A percentile compares a stretch with the other conserved stretches of the same genome.
Conservation (phyloP, 1,140 invertebrate genomes). For the Vanessa tameamea region DNA sequence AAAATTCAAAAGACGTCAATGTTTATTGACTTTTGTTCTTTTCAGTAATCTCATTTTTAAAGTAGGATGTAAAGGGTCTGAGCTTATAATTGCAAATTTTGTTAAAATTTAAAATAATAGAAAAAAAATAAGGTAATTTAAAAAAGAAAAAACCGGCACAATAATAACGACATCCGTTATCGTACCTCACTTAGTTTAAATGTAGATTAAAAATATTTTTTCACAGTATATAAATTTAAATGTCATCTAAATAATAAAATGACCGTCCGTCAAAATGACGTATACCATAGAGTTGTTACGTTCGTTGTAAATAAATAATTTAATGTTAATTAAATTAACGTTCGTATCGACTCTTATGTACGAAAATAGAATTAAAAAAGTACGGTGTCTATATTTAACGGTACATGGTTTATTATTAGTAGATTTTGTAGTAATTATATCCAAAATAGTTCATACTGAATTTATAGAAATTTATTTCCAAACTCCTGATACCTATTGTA, state of each 20-base stretch:
- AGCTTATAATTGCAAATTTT: slow-evolving; percentile 50
- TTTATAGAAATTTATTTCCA: no score
- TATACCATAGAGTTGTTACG: slow-evolving; percentile 42
- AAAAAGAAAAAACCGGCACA: slow-evolving; percentile 6
- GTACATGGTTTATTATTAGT: background rate
- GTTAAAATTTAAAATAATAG: slow-evolving; percentile 14
- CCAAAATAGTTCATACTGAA: no score
- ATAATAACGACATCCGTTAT: slow-evolving; percentile 14
- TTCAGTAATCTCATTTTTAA: slow-evolving; percentile 66
- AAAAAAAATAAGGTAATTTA: background rate
- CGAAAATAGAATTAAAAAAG: background rate
- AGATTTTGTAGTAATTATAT: background rate
- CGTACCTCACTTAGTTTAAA: slow-evolving; percentile 13
- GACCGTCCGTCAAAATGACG: slow-evolving; percentile 41
- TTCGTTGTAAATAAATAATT: slow-evolving; percentile 68
- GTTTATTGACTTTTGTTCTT: slow-evolving; percentile 54
- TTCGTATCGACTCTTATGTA: slow-evolving; percentile 37
- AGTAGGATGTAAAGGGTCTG: slow-evolving; percentile 58
- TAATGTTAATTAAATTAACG: slow-evolving; percentile 70
- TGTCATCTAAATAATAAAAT: slow-evolving; percentile 9
- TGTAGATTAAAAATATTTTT: slow-evolving; percentile 59
- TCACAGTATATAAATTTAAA: slow-evolving; percentile 30
- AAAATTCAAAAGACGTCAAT: slow-evolving; percentile 42
- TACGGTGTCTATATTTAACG: background rate
- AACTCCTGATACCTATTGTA: no score